Conservation (phyloP, 2,888 invertebrate genomes). For the Athalia rosae region DNA sequence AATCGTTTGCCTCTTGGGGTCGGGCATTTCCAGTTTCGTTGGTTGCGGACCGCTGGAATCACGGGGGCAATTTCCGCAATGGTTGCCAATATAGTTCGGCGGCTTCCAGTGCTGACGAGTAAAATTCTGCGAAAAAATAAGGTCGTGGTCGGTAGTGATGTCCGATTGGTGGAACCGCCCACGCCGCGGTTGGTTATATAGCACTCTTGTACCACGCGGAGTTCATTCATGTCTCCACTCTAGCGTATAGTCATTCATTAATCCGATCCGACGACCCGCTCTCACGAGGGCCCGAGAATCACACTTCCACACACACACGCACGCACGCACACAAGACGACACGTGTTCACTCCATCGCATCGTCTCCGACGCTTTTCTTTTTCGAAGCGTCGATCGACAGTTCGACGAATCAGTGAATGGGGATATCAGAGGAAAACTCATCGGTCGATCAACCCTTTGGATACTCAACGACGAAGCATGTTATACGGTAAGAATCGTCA, state of each 20-base stretch:
- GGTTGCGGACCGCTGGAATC: neutral
- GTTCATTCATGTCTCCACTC: conserved; percentile 71
- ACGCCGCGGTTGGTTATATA: conserved; percentile 60
- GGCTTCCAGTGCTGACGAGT: conserved; percentile 25
- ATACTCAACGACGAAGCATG: conserved; percentile 61
- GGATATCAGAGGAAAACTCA: neutral
- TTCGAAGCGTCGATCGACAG: neutral
- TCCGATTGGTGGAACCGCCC: conserved; percentile 35
- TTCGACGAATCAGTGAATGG: conserved; percentile 7
- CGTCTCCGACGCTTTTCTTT: neutral
- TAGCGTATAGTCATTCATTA: conserved; percentile 68
- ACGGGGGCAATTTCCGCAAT: conserved; percentile 26
- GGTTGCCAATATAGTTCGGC: conserved; percentile 12
- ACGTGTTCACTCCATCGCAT: neutral
- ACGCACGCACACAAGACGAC: no score
- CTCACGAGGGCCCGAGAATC: neutral
- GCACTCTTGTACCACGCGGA: conserved; percentile 65
- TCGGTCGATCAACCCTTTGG: neutral
- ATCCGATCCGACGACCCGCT: conserved; percentile 59
- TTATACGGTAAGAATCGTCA: conserved; percentile 63
- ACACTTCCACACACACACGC: neutral
- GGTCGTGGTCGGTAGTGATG: conserved; percentile 21
- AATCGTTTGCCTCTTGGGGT: neutral
- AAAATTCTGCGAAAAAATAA: conserved; percentile 58
- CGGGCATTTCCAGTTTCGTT: neutral